Evolutionary conservation across 1,140 invertebrate genomes (phyloP).

Genomic region (Melanaphis sacchari): DNA sequence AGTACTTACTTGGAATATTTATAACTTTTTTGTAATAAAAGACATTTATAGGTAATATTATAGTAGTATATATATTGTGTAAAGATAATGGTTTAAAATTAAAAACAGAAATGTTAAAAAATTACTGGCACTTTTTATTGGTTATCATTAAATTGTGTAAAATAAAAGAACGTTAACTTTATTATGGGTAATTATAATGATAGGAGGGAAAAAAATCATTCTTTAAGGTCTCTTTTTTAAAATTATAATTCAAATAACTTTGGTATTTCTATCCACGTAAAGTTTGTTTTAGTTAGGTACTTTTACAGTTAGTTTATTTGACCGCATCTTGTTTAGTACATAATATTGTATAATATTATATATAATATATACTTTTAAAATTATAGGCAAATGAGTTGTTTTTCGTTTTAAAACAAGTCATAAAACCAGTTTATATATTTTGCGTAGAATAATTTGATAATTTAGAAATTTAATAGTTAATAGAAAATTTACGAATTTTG

Average conservation of each 20-base stretch:
- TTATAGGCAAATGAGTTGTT: neutral
- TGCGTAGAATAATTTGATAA: neutral
- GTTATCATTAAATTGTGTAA: neutral
- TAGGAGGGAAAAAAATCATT: neutral
- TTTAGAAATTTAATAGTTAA: neutral
- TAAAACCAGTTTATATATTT: conserved; percentile 2
- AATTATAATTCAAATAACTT: neutral
- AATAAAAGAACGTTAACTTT: neutral
- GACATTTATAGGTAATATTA: neutral
- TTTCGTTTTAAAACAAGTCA: neutral
- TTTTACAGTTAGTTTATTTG: neutral
- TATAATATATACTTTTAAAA: neutral
- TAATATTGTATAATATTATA: neutral
- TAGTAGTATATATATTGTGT: neutral
- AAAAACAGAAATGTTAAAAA: neutral
- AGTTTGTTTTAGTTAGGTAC: neutral
- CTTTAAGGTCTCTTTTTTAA: neutral
- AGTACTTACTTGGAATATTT: neutral
- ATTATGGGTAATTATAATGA: neutral
- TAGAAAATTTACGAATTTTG: neutral
- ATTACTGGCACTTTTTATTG: neutral
- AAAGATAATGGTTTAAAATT: neutral
- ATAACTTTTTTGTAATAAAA: neutral
- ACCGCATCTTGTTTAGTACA: neutral
- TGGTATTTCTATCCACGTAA: neutral